phyloP scores from a whole-genome alignment of 92 coral and sea anemone genomes.

The Epizoanthus ramosus region DNA sequence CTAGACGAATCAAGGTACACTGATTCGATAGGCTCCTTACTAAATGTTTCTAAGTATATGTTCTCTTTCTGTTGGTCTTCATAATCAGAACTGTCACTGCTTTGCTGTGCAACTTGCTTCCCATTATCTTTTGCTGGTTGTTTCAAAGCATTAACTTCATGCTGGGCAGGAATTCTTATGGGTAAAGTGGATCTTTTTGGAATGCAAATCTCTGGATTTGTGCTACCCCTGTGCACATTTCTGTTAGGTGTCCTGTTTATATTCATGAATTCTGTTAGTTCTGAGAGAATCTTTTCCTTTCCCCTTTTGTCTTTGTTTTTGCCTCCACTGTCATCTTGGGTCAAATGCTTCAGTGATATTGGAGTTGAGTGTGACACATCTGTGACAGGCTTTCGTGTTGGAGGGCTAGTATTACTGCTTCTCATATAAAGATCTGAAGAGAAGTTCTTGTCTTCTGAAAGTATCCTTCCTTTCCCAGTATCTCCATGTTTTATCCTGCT shows the following conservation, averaged over 20 bases:
- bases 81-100: slow-evolving; percentile 5
- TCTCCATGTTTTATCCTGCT: slow-evolving; percentile 40
- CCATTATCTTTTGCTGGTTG: not conserved
- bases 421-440: not conserved
- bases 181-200: slow-evolving; percentile 3
- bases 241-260: slow-evolving; percentile 23
- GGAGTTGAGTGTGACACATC: not conserved
- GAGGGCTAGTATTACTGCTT: not conserved
- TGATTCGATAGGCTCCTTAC: slow-evolving; percentile 15
- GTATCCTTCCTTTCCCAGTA: not conserved
- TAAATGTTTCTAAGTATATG: not conserved
- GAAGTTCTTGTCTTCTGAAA: slow-evolving; percentile 9
- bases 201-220: not conserved
- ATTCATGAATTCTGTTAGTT: slow-evolving; percentile 71
- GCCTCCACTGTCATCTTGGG: slow-evolving; percentile 16
- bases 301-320: slow-evolving; percentile 57
- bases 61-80: slow-evolving; percentile 19
- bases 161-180: not conserved
- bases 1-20: not conserved
- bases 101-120: not conserved
- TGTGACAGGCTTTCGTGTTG: not conserved
- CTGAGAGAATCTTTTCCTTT: slow-evolving; percentile 75
- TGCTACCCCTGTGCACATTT: not conserved
- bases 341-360: not conserved
- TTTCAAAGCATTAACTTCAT: not conserved